Evolutionary conservation across 2,888 invertebrate genomes (phyloP).

Genomic region (Trypoxylon attenuatum): DNA sequence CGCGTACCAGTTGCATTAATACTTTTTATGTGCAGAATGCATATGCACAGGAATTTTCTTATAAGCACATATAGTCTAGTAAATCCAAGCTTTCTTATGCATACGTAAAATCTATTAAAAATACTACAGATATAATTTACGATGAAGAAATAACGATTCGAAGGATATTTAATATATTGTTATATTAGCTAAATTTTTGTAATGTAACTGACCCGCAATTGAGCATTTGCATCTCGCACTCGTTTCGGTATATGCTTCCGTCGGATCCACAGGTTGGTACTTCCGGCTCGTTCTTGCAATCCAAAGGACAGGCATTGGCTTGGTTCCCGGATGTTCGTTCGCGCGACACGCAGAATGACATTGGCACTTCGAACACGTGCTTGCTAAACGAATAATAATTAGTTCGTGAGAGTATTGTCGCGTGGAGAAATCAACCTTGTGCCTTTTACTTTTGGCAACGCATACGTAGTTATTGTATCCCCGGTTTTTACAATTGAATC

Average conservation of each 20-base stretch:
- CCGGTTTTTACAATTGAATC: background rate
- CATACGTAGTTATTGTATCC: background rate
- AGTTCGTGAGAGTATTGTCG: background rate
- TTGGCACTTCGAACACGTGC: conserved; percentile 93
- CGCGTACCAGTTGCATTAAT: too few relatives aligned
- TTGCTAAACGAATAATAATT: conserved; percentile 77
- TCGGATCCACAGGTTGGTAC: conserved; percentile 91
- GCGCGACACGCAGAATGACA: conserved; percentile 89
- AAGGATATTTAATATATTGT: too few relatives aligned
- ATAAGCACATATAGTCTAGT: too few relatives aligned
- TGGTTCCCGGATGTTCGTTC: conserved; percentile 83
- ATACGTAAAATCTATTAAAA: too few relatives aligned
- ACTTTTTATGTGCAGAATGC: too few relatives aligned
- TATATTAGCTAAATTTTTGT: too few relatives aligned
- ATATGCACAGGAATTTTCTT: too few relatives aligned
- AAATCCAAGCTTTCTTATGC: too few relatives aligned
- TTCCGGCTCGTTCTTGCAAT: conserved; percentile 84
- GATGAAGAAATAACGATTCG: too few relatives aligned
- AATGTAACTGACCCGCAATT: conserved; percentile 94
- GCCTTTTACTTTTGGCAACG: too few relatives aligned
- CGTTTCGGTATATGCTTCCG: conserved; percentile 89
- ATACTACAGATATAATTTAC: too few relatives aligned
- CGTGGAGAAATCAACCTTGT: background rate
- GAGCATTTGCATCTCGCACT: conserved; percentile 91
- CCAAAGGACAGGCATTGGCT: conserved; percentile 81